Evolutionary conservation across 2,113 vertebrate genomes (phyloP).

Genomic region (Theristicus caerulescens): DNA sequence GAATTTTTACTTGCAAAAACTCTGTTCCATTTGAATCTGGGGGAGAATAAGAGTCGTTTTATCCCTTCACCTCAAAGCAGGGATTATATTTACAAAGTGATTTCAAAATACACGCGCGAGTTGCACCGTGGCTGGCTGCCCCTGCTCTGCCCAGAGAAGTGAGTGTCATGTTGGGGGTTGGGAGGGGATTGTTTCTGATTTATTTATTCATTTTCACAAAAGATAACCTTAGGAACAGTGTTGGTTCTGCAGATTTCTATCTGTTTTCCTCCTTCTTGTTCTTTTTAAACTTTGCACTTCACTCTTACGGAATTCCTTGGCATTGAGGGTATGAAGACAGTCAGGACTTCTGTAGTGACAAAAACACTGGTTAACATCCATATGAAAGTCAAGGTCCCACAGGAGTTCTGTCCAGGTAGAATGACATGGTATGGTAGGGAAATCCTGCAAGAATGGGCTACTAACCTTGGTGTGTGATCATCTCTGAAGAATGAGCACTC

Average conservation of each 20-base stretch:
- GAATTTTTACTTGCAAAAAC: neutral
- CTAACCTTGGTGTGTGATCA: neutral
- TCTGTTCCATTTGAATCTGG: neutral
- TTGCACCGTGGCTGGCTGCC: neutral
- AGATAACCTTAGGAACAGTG: neutral
- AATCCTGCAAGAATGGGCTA: neutral
- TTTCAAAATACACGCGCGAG: rapidly evolving
- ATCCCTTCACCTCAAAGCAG: neutral
- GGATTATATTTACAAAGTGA: neutral
- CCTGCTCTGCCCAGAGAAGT: neutral
- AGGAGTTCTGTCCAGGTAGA: neutral
- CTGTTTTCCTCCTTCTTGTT: neutral
- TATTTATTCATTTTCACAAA: neutral
- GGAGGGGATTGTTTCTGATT: neutral
- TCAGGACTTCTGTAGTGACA: neutral
- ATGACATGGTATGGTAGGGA: neutral
- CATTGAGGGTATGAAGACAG: neutral
- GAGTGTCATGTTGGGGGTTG: neutral
- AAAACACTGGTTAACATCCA: neutral
- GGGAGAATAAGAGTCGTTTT: neutral
- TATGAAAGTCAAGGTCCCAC: neutral
- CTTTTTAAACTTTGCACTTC: neutral
- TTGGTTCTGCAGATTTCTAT: neutral
- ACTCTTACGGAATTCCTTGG: neutral
- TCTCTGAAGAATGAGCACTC: neutral